Percentiles rank a stretch among this genome's conserved stretches.
phyloP scores from a whole-genome alignment of 30 jellyfish, hydroid and myxozoan genomes.

The Morbakka virulenta region DNA sequence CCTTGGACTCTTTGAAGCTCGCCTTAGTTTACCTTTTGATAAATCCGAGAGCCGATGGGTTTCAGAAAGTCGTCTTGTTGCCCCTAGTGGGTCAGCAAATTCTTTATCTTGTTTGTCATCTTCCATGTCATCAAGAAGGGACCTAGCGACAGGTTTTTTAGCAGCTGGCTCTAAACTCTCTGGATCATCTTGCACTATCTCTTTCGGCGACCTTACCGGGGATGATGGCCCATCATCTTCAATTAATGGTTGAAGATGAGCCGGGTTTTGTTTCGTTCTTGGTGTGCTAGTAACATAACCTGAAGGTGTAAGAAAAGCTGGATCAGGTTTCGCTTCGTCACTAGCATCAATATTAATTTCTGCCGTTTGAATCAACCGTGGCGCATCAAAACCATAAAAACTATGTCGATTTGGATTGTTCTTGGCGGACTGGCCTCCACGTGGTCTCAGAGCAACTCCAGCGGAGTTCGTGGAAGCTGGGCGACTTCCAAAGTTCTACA shows the following conservation, averaged over 20 bases:
- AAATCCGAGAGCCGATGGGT: neutral
- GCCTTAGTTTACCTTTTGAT: neutral
- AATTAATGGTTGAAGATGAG: slow-evolving; percentile 68
- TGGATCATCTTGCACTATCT: neutral
- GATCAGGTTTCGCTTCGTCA: slow-evolving; percentile 14
- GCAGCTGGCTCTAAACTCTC: neutral
- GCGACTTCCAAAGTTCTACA: slow-evolving; percentile 1
- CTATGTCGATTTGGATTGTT: slow-evolving; percentile 76
- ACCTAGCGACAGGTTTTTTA: neutral
- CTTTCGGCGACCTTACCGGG: slow-evolving; percentile 7
- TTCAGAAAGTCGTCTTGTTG: neutral
- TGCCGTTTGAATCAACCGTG: slow-evolving; percentile 34
- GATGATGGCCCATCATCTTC: slow-evolving; percentile 90
- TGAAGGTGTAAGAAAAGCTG: slow-evolving; percentile 10
- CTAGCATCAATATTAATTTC: slow-evolving; percentile 30
- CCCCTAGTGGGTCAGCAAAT: slow-evolving; percentile 7
- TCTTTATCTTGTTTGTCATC: neutral
- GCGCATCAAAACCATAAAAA: slow-evolving; percentile 83
- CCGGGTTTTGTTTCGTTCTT: neutral
- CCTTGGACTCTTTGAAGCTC: neutral
- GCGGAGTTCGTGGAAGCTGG: slow-evolving; percentile 41
- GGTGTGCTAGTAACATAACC: slow-evolving; percentile 55
- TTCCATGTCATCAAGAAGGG: neutral
- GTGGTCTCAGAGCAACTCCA: slow-evolving; percentile 39
- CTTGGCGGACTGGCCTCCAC: slow-evolving; percentile 21